Evolutionary conservation across 2,888 invertebrate species (phyloP).

Genomic region (Ametastegia equiseti): DNA sequence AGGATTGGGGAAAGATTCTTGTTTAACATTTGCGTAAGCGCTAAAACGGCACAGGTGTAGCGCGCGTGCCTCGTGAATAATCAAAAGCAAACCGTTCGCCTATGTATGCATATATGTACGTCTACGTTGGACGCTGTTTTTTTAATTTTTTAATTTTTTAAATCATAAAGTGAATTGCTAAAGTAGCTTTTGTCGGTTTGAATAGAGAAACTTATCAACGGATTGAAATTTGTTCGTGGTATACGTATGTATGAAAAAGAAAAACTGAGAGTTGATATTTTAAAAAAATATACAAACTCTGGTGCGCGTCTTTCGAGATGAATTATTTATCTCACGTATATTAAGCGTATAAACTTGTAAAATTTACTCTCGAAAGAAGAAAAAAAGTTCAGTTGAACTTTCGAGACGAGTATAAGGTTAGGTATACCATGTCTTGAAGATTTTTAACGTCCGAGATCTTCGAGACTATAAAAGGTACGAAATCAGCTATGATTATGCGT

Average conservation of each 20-base stretch:
- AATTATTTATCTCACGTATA: neutral
- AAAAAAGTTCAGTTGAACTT: neutral
- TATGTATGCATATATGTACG: neutral
- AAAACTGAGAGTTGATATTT: neutral
- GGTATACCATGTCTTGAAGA: neutral
- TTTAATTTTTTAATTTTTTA: too few relatives aligned
- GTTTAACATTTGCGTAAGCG: slow-evolving; percentile 1
- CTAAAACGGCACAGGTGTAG: neutral
- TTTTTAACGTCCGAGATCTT: neutral
- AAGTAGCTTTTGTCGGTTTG: neutral
- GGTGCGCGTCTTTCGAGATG: neutral
- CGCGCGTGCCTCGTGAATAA: slow-evolving; percentile 1
- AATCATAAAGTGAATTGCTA: neutral
- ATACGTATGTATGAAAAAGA: too few relatives aligned
- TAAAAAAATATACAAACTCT: neutral
- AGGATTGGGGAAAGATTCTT: neutral
- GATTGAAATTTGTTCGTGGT: too few relatives aligned
- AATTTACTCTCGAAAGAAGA: neutral
- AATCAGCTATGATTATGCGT: too few relatives aligned
- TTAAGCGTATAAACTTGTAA: neutral
- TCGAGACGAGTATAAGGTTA: neutral
- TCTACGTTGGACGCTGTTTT: neutral
- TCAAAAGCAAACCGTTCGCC: neutral
- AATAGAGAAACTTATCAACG: too few relatives aligned
- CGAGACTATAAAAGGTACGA: neutral